A percentile compares a stretch with the other conserved stretches of the same genome.
Conservation (phyloP, 2,113 vertebrate genomes). For the Elephas maximus region DNA sequence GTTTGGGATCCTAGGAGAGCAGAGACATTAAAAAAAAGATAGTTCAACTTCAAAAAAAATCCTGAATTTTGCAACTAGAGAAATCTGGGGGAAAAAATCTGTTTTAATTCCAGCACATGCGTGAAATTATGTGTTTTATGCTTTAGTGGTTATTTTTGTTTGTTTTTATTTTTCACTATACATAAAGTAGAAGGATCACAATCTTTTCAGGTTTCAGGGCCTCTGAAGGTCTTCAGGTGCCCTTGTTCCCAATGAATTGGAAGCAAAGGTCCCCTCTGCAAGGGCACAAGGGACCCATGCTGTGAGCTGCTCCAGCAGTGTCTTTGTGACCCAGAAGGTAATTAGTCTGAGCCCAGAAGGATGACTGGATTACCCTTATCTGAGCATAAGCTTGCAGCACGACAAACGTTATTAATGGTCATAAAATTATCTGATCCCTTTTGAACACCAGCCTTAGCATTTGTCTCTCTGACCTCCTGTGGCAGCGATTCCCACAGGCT, state of each 20-base stretch:
- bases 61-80: neutral
- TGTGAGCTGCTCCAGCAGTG: neutral
- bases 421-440: slow-evolving; percentile 80
- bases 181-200: neutral
- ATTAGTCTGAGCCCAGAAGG: slow-evolving; percentile 74
- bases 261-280: neutral
- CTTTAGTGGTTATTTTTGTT: neutral
- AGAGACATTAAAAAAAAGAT: too few relatives aligned
- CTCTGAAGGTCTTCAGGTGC: slow-evolving; percentile 27
- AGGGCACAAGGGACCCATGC: neutral
- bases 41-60: neutral
- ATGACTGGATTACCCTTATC: slow-evolving; percentile 68
- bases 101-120: neutral
- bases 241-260: neutral
- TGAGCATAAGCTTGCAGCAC: slow-evolving; percentile 26
- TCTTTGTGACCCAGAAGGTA: slow-evolving; percentile 74
- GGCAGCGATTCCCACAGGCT: slow-evolving; percentile 70
- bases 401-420: slow-evolving; percentile 75
- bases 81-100: neutral
- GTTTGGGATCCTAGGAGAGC: neutral
- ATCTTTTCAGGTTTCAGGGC: neutral
- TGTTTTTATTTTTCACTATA: neutral
- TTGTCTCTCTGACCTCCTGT: slow-evolving; percentile 76
- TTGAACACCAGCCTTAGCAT: slow-evolving; percentile 73
- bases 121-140: neutral